Conservation (phyloP, 2,797 vertebrate genomes). For the Xyrichtys novacula region DNA sequence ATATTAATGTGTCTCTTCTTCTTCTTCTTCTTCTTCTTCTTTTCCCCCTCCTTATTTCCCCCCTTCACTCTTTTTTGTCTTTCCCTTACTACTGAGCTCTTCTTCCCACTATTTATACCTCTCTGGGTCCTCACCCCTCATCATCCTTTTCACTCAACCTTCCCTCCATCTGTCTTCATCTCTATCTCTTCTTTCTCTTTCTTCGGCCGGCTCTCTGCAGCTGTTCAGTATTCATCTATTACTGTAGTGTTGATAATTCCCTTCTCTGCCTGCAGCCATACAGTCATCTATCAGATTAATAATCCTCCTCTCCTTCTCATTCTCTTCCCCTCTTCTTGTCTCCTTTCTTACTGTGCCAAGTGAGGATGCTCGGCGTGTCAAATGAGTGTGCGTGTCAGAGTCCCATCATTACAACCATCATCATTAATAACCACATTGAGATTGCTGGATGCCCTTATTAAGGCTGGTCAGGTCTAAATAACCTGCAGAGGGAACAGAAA, state of each 20-base stretch:
- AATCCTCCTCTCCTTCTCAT: slow-evolving; percentile 74
- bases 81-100: slow-evolving; percentile 1
- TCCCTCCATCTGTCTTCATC: slow-evolving; percentile 70
- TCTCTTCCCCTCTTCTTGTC: slow-evolving; percentile 29
- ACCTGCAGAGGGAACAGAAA: slow-evolving; percentile 49
- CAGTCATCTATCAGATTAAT: slow-evolving; percentile 87
- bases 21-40: slow-evolving; percentile 29
- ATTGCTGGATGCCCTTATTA: slow-evolving; percentile 73
- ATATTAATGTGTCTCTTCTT: slow-evolving; percentile 76
- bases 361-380: slow-evolving; percentile 72
- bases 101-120: slow-evolving; percentile 3
- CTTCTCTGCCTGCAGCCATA: slow-evolving; percentile 82
- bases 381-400: slow-evolving; percentile 78
- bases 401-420: slow-evolving; percentile 76
- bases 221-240: slow-evolving; percentile 86
- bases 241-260: slow-evolving; percentile 86
- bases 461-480: slow-evolving; percentile 74
- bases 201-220: slow-evolving; percentile 70
- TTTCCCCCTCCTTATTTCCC: not conserved
- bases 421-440: slow-evolving; percentile 73
- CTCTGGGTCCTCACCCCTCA: slow-evolving; percentile 68
- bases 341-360: slow-evolving; percentile 60
- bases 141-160: slow-evolving; percentile 69
- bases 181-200: slow-evolving; percentile 60
- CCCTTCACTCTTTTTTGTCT: slow-evolving; percentile 1